Conservation (phyloP, 2,888 invertebrate genomes). For the Lochmaea capreae region DNA sequence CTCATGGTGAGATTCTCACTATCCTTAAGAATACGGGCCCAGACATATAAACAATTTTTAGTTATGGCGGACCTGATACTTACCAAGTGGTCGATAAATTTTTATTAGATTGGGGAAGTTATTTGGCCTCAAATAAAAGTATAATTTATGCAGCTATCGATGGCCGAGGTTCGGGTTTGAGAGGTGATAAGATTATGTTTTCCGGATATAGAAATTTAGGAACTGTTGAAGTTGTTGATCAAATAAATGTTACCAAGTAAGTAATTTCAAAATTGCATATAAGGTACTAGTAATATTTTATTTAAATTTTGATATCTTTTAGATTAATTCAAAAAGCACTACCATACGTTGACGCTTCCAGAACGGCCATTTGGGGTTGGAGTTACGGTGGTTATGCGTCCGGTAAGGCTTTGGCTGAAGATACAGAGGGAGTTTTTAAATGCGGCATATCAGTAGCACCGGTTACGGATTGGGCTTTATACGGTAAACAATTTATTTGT, state of each 20-base stretch:
- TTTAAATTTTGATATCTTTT: conserved; percentile 29
- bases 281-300: not conserved
- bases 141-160: conserved; percentile 92
- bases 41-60: conserved; percentile 59
- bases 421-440: conserved; percentile 80
- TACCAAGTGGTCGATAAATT: conserved; percentile 86
- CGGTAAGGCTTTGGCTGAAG: conserved; percentile 86
- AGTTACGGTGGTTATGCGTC: conserved; percentile 97
- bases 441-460: conserved; percentile 97
- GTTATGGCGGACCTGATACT: conserved; percentile 93
- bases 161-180: conserved; percentile 87
- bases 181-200: conserved; percentile 86
- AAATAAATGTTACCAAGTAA: conserved; percentile 85
- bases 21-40: too few relatives aligned
- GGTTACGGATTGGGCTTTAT: conserved; percentile 95
- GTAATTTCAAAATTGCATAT: conserved; percentile 11
- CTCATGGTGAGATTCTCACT: too few relatives aligned
- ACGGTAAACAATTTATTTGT: conserved; percentile 73
- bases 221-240: conserved; percentile 90
- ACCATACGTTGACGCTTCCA: conserved; percentile 80
- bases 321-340: conserved; percentile 75
- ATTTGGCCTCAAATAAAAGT: conserved; percentile 84
- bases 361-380: conserved; percentile 98
- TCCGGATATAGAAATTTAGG: conserved; percentile 87
- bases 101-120: conserved; percentile 88